Conservation (phyloP, 2,888 invertebrate species). For the Drosophila nr. fundita region DNA sequence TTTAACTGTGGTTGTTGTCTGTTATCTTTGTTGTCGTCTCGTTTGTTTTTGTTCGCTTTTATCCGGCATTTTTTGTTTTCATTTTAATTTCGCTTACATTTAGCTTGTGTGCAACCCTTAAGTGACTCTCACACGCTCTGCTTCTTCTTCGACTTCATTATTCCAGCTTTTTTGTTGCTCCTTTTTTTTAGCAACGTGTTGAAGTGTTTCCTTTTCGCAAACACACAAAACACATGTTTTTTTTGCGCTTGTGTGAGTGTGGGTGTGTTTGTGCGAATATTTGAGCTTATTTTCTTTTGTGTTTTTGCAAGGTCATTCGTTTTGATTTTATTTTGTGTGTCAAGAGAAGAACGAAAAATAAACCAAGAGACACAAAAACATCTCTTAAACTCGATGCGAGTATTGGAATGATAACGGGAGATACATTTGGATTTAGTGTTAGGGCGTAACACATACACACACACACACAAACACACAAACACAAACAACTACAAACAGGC, state of each 20-base stretch:
- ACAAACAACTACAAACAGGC: not conserved
- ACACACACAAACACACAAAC: not conserved
- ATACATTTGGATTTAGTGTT: not conserved
- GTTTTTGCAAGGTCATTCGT: conserved; percentile 82
- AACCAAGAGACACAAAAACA: not conserved
- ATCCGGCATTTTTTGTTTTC: conserved; percentile 50
- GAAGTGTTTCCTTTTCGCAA: conserved; percentile 53
- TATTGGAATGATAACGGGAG: not conserved
- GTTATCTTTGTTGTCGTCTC: conserved; percentile 3
- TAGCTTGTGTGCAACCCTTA: conserved; percentile 33
- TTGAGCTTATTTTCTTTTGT: conserved; percentile 64
- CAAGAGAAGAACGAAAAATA: conserved; percentile 36
- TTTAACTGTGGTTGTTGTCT: not conserved
- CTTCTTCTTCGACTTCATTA: conserved; percentile 7
- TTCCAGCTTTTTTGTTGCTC: not conserved
- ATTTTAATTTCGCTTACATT: conserved; percentile 59
- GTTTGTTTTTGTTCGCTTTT: conserved; percentile 21
- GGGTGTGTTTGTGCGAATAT: conserved; percentile 39
- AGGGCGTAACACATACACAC: not conserved
- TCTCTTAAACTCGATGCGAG: not conserved
- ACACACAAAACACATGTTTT: conserved; percentile 60
- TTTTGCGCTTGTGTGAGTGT: conserved; percentile 1
- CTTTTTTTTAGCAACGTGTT: conserved; percentile 57
- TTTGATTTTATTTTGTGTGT: conserved; percentile 81
- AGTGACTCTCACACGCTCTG: not conserved